Evolutionary conservation across 2,888 invertebrate genomes (phyloP).

Genomic region (Habroteleia sp.): DNA sequence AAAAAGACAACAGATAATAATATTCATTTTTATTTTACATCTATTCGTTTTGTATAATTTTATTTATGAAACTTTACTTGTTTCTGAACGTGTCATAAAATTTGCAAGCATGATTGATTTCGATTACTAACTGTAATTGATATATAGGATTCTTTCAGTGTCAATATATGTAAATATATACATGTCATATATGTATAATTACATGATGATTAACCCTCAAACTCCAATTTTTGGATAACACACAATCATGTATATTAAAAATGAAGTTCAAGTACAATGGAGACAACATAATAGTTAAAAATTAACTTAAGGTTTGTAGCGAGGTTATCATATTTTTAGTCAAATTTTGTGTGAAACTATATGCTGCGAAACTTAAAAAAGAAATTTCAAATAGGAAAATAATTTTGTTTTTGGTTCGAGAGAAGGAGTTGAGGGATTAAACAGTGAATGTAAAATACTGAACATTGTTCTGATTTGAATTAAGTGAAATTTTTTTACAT

Average conservation of each 20-base stretch:
- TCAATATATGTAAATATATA: constrained; percentile 61
- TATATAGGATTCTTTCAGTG: constrained; percentile 40
- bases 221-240: constrained; percentile 23
- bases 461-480: constrained; percentile 14
- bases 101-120: constrained; percentile 64
- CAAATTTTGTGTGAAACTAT: constrained; percentile 18
- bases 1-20: constrained; percentile 6
- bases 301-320: constrained; percentile 10
- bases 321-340: constrained; percentile 32
- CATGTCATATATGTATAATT: constrained; percentile 61
- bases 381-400: constrained; percentile 24
- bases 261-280: constrained; percentile 37
- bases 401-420: constrained; percentile 26
- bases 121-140: constrained; percentile 29
- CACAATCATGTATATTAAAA: constrained; percentile 45
- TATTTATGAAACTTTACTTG: constrained; percentile 49
- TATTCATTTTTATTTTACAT: constrained; percentile 20
- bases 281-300: constrained; percentile 21
- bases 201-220: constrained; percentile 33
- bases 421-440: constrained; percentile 16
- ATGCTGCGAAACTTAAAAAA: constrained; percentile 20
- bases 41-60: constrained; percentile 68
- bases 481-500: constrained; percentile 8
- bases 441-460: constrained; percentile 23
- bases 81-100: constrained; percentile 53